Base-by-base conservation (phyloP, 2,113 vertebrate species). In the Salvelinus sp. region DNA sequence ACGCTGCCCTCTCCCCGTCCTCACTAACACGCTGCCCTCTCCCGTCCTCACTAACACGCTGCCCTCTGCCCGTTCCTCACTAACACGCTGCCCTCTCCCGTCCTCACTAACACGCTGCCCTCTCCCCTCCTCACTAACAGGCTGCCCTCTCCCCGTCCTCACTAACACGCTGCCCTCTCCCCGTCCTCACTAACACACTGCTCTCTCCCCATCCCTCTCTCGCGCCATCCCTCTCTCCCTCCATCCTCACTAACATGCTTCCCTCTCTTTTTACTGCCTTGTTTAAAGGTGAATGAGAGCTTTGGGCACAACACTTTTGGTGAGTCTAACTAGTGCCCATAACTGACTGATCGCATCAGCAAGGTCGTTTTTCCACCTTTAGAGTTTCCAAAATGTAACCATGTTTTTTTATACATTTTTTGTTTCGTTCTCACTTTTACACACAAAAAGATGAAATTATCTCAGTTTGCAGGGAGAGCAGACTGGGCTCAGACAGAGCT, bases 401-500 rank as follows among this genome's bases (percentile, higher is more conserved):
- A 62, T 16, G 33, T 58, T 64, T 63, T 73, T 50, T 25, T 22
- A 33, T 16, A 48, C 47, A 12, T 0, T 62, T 74, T n/a, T 44
- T 76, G 23, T 57, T 44, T 30, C 4, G 14, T 74, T 70, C 57
- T n/a, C 54, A 57, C 62, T 13, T 69, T 16, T 72, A 30, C 18
- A 33, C 18, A 48, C 48, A 57, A 77, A 66, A 67, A 74, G 67
- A 78, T 74, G 18, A 27, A 74, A 79, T 78, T 38, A 70, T 54
- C 20, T 14, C 50, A 28, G 75, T 22, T 22, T n/a, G 58, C 58
- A 60, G 58, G 58, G 58, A 60, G 20, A n/a, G 64, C 22, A 69
- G 68, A 47, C 74, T 44, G 66, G 57, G 48, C 50, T 22, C n/a
- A 23, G 13, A 18, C 2, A 27, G 74, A 69, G 57, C 13, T 76